Conservation (phyloP, 1,140 invertebrate species). For the Rhyacophila brunnea region DNA sequence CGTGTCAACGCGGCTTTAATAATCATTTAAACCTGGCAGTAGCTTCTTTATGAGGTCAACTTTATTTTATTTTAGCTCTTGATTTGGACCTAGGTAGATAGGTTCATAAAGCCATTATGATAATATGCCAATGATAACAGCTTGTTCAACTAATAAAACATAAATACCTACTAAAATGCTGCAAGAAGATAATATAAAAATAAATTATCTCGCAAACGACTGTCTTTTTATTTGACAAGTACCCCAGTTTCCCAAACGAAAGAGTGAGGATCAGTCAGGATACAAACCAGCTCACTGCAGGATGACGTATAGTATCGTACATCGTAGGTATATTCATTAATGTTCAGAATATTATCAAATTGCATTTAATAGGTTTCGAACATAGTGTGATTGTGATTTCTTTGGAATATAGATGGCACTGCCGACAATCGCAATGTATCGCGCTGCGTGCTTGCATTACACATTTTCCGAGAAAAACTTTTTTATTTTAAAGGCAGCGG, state of each 20-base stretch:
- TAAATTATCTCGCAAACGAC: too few relatives aligned
- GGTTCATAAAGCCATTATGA: too few relatives aligned
- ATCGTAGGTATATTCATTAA: background rate
- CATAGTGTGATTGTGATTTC: slow-evolving; percentile 9
- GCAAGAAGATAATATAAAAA: too few relatives aligned
- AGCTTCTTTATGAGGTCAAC: too few relatives aligned
- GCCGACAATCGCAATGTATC: slow-evolving; percentile 58
- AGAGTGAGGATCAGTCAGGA: background rate
- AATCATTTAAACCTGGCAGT: too few relatives aligned
- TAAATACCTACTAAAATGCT: too few relatives aligned
- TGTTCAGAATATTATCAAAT: slow-evolving; percentile 1
- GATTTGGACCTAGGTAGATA: too few relatives aligned
- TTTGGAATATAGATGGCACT: slow-evolving; percentile 25
- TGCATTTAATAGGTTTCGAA: slow-evolving; percentile 13
- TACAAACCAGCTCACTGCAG: background rate
- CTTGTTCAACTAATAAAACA: too few relatives aligned
- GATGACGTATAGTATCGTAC: background rate
- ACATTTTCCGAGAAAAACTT: slow-evolving; percentile 26
- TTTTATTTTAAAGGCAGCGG: slow-evolving; percentile 24
- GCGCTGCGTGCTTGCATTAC: slow-evolving; percentile 40
- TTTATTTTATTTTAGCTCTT: too few relatives aligned
- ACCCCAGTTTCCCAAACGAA: background rate
- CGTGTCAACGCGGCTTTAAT: too few relatives aligned
- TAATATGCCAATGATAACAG: too few relatives aligned
- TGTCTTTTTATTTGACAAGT: too few relatives aligned